Base-by-base conservation (phyloP, 2,797 vertebrate genomes). In the Rhinophrynus dorsalis region DNA sequence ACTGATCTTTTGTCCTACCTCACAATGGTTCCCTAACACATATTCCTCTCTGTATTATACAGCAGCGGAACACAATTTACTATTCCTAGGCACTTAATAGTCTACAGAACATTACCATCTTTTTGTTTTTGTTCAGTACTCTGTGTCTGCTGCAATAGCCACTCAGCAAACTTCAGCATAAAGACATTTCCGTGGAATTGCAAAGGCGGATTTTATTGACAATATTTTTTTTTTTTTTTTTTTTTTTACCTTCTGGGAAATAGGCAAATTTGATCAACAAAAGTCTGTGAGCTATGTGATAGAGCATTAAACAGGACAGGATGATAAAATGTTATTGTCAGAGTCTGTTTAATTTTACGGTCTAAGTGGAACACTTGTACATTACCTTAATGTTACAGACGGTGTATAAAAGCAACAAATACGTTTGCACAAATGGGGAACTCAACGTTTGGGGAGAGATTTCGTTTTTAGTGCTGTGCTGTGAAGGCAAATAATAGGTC, bases 351-450 rank as follows among this genome's bases (percentile, higher is more conserved):
- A 15, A 29, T 65, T 29, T 38, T 21, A 27, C 44, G 15, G 44
- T 15, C 47, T 32, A 8, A 12, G 21, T 13, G 6, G 30, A 33
- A 37, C 64, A 54, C 37, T 35, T 42, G 30, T 54, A 48, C 26
- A 44, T 44, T 23, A 8, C 30, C 27, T 10, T n/a, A 37, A 2
- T 8, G 10, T 33, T 17, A 17, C 18, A 47, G 35, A 24, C 37
- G 7, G 23, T 9, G 29, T n/a, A 45, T 5, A 47, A 24, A 52
- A 21, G 18, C 42, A 30, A 24, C 20, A 45, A 24, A 67, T 67
- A 58, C 45, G 48, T 67, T 54, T 58, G 30, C 3, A 18, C 13
- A 18, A 58, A 67, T 50, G 44, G 35, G 32, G 20, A 15, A 55
- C 5, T 33, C 51, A 21, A n/a, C 20, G 17, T 20, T 20, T 32